Evolutionary conservation across 2,113 vertebrate genomes (phyloP).

Genomic region (Caranx melampygus): DNA sequence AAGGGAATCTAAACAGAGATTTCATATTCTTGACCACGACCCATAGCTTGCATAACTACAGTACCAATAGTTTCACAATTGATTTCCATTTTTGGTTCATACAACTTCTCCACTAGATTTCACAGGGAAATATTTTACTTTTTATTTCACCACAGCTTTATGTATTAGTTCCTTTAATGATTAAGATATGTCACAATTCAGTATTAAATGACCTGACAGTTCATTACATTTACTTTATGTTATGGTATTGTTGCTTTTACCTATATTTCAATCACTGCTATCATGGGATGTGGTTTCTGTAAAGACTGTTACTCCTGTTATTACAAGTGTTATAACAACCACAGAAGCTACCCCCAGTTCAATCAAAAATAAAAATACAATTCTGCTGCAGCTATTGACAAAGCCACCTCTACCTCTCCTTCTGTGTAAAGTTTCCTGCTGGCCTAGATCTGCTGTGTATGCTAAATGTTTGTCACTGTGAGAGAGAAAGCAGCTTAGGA

Average conservation of each 20-base stretch:
- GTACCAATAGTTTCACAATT: background rate
- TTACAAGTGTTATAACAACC: background rate
- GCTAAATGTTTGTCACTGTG: slow-evolving; percentile 4
- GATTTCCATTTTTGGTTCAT: background rate
- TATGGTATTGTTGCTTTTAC: too few relatives aligned
- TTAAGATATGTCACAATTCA: background rate
- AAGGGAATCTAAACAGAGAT: background rate
- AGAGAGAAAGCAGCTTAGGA: slow-evolving; percentile 31
- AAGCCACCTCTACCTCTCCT: background rate
- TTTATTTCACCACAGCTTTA: background rate
- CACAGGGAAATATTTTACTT: background rate
- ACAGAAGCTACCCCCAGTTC: background rate
- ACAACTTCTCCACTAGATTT: background rate
- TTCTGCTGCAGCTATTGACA: background rate
- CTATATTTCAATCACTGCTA: too few relatives aligned
- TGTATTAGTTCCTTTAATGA: background rate
- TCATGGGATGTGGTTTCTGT: too few relatives aligned
- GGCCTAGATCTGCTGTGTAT: background rate
- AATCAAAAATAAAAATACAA: background rate
- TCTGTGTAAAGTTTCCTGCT: background rate
- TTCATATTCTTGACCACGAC: background rate
- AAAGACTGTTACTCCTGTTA: too few relatives aligned
- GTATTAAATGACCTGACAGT: too few relatives aligned
- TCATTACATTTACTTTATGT: too few relatives aligned
- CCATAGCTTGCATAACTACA: background rate